Conservation (phyloP, 2,888 invertebrate genomes). For the Dorcus hopei region DNA sequence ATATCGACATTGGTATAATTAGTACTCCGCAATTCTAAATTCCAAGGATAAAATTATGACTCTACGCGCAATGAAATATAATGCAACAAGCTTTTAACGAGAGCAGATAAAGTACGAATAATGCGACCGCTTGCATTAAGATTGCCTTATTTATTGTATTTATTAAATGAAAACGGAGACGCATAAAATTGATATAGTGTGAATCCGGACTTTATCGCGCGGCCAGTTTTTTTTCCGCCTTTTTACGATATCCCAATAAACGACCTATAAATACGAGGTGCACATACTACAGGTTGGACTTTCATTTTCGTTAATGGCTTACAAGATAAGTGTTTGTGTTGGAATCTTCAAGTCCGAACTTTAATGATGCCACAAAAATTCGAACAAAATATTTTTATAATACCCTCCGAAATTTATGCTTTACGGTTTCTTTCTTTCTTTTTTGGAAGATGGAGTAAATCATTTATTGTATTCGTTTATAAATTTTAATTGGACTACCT, state of each 20-base stretch:
- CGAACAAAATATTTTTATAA: constrained; percentile 3
- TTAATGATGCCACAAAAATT: constrained; percentile 8
- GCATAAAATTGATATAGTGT: constrained; percentile 1
- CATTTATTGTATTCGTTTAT: too few species aligned
- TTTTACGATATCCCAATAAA: constrained; percentile 13
- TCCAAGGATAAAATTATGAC: too few species aligned
- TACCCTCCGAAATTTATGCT: background rate
- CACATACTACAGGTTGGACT: constrained; percentile 7
- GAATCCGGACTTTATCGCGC: background rate
- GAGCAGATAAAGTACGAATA: background rate
- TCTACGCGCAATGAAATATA: background rate
- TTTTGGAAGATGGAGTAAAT: too few species aligned
- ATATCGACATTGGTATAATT: too few species aligned
- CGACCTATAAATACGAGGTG: background rate
- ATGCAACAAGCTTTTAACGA: constrained; percentile 1
- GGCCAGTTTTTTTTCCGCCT: background rate
- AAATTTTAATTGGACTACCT: too few species aligned
- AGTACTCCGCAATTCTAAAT: too few species aligned
- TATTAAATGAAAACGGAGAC: constrained; percentile 1
- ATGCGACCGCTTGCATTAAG: background rate
- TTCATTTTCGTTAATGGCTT: constrained; percentile 21
- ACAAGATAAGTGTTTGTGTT: constrained; percentile 19
- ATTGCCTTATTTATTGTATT: background rate
- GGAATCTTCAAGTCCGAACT: constrained; percentile 13
- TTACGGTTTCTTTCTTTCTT: background rate